Conservation (phyloP, 2,888 invertebrate species). For the Ischnura elegans region DNA sequence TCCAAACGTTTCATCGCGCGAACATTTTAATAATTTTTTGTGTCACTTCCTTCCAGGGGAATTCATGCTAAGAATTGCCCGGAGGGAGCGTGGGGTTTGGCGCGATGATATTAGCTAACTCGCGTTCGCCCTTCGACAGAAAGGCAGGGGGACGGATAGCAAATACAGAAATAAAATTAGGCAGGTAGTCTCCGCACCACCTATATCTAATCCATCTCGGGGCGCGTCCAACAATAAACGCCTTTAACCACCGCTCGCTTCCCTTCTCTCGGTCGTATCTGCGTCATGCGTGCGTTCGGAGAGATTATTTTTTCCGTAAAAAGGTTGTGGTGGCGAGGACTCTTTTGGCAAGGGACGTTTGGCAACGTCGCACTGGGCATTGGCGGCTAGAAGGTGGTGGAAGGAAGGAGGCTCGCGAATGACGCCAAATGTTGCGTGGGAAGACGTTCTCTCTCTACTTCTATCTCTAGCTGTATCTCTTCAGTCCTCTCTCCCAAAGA, state of each 20-base stretch:
- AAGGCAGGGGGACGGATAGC: not conserved
- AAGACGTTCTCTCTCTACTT: not conserved
- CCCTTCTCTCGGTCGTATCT: not conserved
- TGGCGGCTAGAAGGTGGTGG: not conserved
- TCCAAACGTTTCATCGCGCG: too few species aligned
- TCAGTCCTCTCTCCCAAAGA: not conserved
- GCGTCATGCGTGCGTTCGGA: not conserved
- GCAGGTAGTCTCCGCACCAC: not conserved
- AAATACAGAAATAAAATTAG: not conserved
- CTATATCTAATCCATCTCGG: constrained; percentile 22
- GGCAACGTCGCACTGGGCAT: not conserved
- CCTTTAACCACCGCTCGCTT: not conserved
- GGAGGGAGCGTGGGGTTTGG: not conserved
- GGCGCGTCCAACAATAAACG: constrained; percentile 9
- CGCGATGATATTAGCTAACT: not conserved
- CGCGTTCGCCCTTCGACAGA: not conserved
- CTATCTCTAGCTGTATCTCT: not conserved
- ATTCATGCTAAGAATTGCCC: not conserved
- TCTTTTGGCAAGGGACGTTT: not conserved
- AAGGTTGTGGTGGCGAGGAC: not conserved
- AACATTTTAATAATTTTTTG: not conserved
- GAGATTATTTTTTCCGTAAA: not conserved
- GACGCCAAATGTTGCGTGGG: constrained; percentile 7
- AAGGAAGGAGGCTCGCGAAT: not conserved
- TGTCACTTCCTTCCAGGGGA: not conserved